Conservation (phyloP, 2,797 vertebrate genomes). For the Cirrhinus mrigala region DNA sequence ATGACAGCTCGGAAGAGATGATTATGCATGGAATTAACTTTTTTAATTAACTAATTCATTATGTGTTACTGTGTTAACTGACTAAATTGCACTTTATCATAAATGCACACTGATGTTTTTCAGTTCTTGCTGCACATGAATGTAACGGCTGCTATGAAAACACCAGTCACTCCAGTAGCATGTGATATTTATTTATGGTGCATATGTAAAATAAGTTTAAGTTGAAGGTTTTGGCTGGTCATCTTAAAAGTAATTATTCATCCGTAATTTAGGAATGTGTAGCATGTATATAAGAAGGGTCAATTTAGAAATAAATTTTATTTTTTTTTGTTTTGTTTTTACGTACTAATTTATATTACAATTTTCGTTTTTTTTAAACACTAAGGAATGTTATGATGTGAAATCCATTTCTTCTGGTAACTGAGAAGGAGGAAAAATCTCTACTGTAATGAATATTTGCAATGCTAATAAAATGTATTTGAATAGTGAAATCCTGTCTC, state of each 20-base stretch:
- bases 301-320: too few species aligned
- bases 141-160: slow-evolving; percentile 32
- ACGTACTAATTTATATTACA: background rate
- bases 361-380: background rate
- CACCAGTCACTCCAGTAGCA: slow-evolving; percentile 25
- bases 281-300: background rate
- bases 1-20: background rate
- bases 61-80: background rate
- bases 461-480: slow-evolving; percentile 76
- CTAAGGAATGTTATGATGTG: slow-evolving; percentile 52
- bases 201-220: background rate
- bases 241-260: background rate
- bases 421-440: slow-evolving; percentile 52
- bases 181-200: background rate
- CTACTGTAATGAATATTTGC: slow-evolving; percentile 65
- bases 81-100: slow-evolving; percentile 39
- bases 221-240: background rate
- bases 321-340: background rate
- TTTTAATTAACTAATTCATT: background rate
- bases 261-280: background rate
- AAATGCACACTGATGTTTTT: slow-evolving; percentile 9
- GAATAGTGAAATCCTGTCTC: slow-evolving; percentile 58
- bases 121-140: slow-evolving; percentile 11
- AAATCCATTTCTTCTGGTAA: slow-evolving; percentile 34
- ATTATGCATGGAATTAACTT: background rate